Evolutionary conservation across 2,113 vertebrate genomes (phyloP).

Genomic region (Gymnorhina tibicen): DNA sequence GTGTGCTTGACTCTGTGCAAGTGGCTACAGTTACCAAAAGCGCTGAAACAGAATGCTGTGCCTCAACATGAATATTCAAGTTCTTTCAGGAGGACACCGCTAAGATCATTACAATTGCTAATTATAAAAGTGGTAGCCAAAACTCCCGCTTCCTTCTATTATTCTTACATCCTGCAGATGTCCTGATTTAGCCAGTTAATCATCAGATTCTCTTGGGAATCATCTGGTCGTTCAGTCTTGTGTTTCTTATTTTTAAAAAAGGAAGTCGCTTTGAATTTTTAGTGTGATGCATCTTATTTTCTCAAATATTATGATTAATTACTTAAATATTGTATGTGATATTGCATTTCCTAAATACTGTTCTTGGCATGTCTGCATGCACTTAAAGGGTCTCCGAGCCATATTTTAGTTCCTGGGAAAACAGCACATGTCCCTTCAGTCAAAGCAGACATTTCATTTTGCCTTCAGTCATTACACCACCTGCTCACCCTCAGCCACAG

Average conservation of each 20-base stretch:
- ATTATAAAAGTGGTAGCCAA: conserved; percentile 69
- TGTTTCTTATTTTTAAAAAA: background rate
- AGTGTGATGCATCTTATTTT: background rate
- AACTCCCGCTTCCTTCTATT: conserved; percentile 70
- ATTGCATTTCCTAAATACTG: background rate
- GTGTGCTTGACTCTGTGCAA: conserved; percentile 30
- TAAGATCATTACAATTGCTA: conserved; percentile 68
- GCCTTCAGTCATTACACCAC: background rate
- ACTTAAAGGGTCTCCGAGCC: background rate
- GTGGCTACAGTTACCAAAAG: conserved; percentile 36
- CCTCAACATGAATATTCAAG: conserved; percentile 35
- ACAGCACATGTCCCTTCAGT: background rate
- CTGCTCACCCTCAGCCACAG: background rate
- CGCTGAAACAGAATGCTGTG: background rate
- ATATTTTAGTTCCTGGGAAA: background rate
- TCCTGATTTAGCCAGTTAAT: conserved; percentile 63
- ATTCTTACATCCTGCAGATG: conserved; percentile 77
- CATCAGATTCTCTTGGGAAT: conserved; percentile 52
- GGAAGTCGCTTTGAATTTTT: background rate
- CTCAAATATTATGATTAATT: background rate
- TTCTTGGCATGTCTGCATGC: background rate
- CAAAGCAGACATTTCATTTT: background rate
- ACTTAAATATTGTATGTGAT: background rate
- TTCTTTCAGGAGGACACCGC: conserved; percentile 42
- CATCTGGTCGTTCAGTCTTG: conserved; percentile 32